phyloP scores from a whole-genome alignment of 2,113 vertebrate species.

The Furnarius figulus region DNA sequence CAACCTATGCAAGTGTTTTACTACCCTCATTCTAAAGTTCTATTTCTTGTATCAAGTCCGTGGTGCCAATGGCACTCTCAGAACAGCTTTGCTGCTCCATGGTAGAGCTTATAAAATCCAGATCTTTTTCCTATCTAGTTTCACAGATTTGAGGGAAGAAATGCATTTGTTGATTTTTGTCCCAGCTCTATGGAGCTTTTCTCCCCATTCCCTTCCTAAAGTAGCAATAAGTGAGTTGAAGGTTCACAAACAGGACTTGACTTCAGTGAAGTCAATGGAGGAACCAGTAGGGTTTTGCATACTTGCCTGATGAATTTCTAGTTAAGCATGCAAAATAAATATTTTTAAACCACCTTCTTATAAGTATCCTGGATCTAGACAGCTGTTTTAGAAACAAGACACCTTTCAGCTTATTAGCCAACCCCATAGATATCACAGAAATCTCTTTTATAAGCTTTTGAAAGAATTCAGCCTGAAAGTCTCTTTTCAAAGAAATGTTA shows the following conservation, averaged over 20 bases:
- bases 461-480: background rate
- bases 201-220: background rate
- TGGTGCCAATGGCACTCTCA: background rate
- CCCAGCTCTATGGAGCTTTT: background rate
- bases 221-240: background rate
- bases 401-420: background rate
- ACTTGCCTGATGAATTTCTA: background rate
- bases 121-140: background rate
- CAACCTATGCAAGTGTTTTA: background rate
- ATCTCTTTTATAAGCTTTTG: constrained; percentile 10
- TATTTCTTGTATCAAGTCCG: background rate
- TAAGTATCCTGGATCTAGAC: background rate
- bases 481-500: constrained; percentile 3
- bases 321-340: background rate
- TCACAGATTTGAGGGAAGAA: background rate
- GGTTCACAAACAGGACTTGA: background rate
- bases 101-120: background rate
- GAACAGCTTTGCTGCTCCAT: background rate
- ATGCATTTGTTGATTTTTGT: background rate
- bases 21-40: background rate
- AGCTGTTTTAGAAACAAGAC: background rate
- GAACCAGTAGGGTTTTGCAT: background rate
- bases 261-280: background rate
- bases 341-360: background rate
- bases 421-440: background rate